phyloP scores from a whole-genome alignment of 2,797 vertebrate genomes.

The Hafferia zeledoni region DNA sequence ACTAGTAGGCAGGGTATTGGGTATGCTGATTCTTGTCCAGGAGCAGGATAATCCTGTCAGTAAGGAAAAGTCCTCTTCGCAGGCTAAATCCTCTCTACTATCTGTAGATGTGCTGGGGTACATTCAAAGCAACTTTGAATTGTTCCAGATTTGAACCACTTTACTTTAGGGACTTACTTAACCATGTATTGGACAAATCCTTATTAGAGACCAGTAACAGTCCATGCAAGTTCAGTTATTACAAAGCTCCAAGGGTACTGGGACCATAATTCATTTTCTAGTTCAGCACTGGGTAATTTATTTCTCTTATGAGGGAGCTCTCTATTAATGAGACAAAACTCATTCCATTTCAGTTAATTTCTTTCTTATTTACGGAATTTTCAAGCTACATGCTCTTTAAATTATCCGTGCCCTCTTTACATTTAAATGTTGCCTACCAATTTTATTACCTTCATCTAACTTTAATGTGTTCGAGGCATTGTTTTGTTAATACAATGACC shows the following conservation, averaged over 20 bases:
- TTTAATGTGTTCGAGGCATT: not conserved
- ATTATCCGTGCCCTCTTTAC: slow-evolving; percentile 25
- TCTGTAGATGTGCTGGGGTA: not conserved
- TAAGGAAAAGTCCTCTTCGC: not conserved
- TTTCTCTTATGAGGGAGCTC: slow-evolving; percentile 27
- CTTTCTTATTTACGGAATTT: slow-evolving; percentile 31
- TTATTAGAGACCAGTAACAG: not conserved
- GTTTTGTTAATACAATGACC: slow-evolving; percentile 30
- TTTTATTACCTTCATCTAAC: slow-evolving; percentile 31
- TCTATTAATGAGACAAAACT: slow-evolving; percentile 18
- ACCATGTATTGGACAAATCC: not conserved
- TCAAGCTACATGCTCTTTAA: slow-evolving; percentile 41
- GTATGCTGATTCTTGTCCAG: not conserved
- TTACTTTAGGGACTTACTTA: not conserved
- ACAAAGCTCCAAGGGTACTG: not conserved
- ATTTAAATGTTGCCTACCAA: not conserved
- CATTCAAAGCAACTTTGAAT: not conserved
- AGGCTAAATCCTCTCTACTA: not conserved
- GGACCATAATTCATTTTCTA: slow-evolving; percentile 21
- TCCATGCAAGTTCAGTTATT: slow-evolving; percentile 11
- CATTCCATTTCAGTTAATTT: slow-evolving; percentile 45
- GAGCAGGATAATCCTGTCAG: not conserved
- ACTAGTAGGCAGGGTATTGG: not conserved
- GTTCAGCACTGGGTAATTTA: slow-evolving; percentile 17
- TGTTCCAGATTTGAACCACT: not conserved